phyloP scores from a whole-genome alignment of 2,797 vertebrate genomes.

The Ptychadena robeensis region DNA sequence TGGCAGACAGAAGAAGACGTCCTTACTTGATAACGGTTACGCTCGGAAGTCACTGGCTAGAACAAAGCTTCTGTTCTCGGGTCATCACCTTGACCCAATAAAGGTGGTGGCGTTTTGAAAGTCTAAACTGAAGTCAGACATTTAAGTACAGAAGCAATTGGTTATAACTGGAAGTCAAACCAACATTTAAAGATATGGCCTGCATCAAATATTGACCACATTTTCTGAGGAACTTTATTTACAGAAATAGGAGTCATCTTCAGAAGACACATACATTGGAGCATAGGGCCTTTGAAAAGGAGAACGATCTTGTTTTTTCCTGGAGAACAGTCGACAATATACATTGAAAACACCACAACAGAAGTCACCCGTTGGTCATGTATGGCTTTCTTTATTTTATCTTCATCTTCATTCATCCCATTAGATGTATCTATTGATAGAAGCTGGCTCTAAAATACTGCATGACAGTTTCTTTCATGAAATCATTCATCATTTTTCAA shows the following conservation, averaged over 20 bases:
- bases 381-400: not conserved
- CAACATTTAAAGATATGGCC: not conserved
- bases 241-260: not conserved
- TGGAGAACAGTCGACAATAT: not conserved
- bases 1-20: not conserved
- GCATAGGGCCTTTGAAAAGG: not conserved
- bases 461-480: not conserved
- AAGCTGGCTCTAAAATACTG: not conserved
- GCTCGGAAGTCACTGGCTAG: not conserved
- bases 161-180: not conserved
- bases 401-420: no score
- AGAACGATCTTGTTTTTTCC: not conserved
- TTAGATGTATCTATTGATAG: not conserved
- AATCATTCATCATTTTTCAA: no score
- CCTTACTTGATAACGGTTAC: not conserved
- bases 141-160: not conserved
- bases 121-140: not conserved
- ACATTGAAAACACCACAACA: not conserved
- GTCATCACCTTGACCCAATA: no score
- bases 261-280: not conserved
- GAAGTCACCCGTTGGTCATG: not conserved
- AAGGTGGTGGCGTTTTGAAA: no score
- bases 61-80: not conserved
- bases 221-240: not conserved
- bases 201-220: not conserved